Conservation (phyloP, 2,797 vertebrate genomes). For the Dromococcyx pavoninus region DNA sequence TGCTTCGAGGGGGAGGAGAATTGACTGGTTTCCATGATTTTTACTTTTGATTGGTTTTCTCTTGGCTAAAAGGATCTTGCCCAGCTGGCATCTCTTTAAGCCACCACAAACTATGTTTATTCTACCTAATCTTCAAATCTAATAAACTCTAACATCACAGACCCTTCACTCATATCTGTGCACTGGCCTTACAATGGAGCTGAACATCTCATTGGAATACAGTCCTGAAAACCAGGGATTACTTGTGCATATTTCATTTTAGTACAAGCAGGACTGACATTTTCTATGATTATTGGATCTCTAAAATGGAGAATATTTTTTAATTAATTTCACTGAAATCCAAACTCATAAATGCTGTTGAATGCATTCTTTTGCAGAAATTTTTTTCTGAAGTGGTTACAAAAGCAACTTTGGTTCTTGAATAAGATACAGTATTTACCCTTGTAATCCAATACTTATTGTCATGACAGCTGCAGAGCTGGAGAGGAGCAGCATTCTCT, state of each 20-base stretch:
- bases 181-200: background rate
- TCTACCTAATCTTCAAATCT: background rate
- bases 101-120: background rate
- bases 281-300: background rate
- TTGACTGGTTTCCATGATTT: background rate
- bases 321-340: background rate
- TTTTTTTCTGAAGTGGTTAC: background rate
- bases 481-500: background rate
- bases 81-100: background rate
- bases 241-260: background rate
- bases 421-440: background rate
- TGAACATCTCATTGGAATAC: background rate
- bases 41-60: background rate
- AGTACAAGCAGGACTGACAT: background rate
- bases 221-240: background rate
- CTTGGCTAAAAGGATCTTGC: background rate
- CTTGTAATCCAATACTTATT: conserved; percentile 9
- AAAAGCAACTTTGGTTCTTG: background rate
- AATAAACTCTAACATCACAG: background rate
- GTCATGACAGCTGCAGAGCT: conserved; percentile 6
- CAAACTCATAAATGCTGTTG: background rate
- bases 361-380: background rate
- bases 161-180: background rate
- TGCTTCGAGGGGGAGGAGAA: background rate
- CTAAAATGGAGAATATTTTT: background rate